phyloP scores from a whole-genome alignment of 92 coral and sea anemone genomes.

The Plumapathes pennacea region DNA sequence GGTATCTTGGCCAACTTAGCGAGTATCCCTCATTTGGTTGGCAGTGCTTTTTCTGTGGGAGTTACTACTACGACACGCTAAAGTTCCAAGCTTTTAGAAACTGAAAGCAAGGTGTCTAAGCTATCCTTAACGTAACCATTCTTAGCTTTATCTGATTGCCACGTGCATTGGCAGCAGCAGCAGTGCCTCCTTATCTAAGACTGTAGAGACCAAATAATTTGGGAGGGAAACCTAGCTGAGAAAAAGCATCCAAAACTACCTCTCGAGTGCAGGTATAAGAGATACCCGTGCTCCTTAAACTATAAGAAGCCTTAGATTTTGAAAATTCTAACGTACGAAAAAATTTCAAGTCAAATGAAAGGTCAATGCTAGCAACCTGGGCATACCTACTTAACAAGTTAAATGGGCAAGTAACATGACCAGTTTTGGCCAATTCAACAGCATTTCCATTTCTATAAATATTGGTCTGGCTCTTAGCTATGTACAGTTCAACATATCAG shows the following conservation, averaged over 20 bases:
- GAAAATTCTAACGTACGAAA: conserved; percentile 25
- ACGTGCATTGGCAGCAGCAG: conserved; percentile 52
- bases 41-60: too few relatives aligned
- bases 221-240: conserved; percentile 12
- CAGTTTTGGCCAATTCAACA: conserved; percentile 14
- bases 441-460: conserved; percentile 32
- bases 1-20: too few relatives aligned
- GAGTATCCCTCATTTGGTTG: too few relatives aligned
- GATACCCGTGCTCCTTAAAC: conserved; percentile 22
- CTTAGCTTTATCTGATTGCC: conserved; percentile 33
- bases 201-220: conserved; percentile 49
- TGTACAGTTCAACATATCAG: conserved; percentile 8
- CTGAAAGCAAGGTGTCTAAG: conserved; percentile 18
- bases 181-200: conserved; percentile 50
- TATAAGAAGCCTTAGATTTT: conserved; percentile 12
- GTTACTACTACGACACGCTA: too few relatives aligned
- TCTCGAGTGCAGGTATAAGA: conserved; percentile 42
- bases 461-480: conserved; percentile 31
- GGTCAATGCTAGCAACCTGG: conserved; percentile 5
- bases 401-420: conserved; percentile 15
- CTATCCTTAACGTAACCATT: conserved; percentile 40
- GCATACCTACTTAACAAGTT: conserved; percentile 12
- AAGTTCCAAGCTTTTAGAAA: conserved; percentile 19
- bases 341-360: conserved; percentile 6
- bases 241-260: conserved; percentile 30